Percentiles rank a stretch among this genome's conserved stretches.
phyloP scores from a whole-genome alignment of 2,113 vertebrate genomes.

The Electrona antarctica region DNA sequence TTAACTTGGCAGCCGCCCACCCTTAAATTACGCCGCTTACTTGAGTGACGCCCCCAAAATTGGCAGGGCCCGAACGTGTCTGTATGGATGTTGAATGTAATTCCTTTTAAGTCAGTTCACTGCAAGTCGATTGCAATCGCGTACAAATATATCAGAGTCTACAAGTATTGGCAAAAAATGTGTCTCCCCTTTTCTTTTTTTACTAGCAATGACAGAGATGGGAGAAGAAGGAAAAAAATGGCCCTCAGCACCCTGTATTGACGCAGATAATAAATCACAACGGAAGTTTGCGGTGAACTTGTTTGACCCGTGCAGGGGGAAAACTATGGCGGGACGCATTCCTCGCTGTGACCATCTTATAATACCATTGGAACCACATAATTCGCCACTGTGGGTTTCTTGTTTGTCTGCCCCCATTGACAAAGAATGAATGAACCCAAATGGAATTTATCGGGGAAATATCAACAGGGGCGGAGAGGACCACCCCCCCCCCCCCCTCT shows the following conservation, averaged over 20 bases:
- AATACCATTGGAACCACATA: conserved; percentile 23
- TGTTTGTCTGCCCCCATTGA: conserved; percentile 64
- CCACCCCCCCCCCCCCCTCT: conserved; percentile 20
- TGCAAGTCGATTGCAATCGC: conserved; percentile 37
- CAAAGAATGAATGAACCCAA: conserved; percentile 23
- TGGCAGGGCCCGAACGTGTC: conserved; percentile 32
- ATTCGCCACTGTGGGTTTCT: conserved; percentile 50
- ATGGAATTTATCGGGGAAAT: conserved; percentile 64
- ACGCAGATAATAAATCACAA: conserved; percentile 16
- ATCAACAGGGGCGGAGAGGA: conserved; percentile 69
- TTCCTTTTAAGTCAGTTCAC: neutral
- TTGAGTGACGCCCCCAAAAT: conserved; percentile 37
- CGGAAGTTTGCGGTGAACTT: conserved; percentile 27
- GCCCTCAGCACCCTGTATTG: neutral
- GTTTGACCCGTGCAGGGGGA: neutral
- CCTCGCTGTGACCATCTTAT: conserved; percentile 1
- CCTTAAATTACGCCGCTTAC: no score
- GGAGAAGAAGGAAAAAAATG: neutral
- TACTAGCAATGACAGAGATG: conserved; percentile 10
- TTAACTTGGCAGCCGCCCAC: conserved; percentile 55
- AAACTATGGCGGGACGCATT: conserved; percentile 5
- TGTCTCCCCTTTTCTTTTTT: conserved; percentile 8
- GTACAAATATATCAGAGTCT: conserved; percentile 46
- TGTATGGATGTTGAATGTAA: conserved; percentile 4
- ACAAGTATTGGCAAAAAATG: conserved; percentile 27